Evolutionary conservation across 2,888 invertebrate species (phyloP), one percentile per base, ranked within the genome.

Genomic region (Pecten maximus): DNA sequence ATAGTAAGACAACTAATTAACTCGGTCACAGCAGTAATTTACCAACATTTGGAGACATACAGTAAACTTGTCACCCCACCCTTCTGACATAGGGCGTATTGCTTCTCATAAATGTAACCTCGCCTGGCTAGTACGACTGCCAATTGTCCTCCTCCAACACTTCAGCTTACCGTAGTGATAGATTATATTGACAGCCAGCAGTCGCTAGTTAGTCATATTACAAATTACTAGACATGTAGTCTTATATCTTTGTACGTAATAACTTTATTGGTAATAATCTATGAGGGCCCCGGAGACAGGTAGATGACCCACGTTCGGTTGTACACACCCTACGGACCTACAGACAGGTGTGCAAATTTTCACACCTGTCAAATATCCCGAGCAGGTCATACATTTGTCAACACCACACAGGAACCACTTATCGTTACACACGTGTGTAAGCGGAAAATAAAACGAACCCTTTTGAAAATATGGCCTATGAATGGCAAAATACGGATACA

Each of bases 311-410:
- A 74, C 74, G 74, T 74, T 74, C 35, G 74, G 8, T 12, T 35
- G 74, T 74, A 74, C 74, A 74, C 74, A 74, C 74, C 74, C 74
- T 23, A 74, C 28, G 74, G 74, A 28, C 74, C 28, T 10, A 74
- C n/a, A 74, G 35, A 74, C 74, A 74, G 74, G 74, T 74, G 74
- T 35, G 74, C 74, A 12, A 74, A 28, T 74, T 16, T 74, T 74
- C 74, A 28, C 74, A 74, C 74, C 74, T 74, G 74, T 74, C 74
- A 74, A 28, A 74, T 35, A 74, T 74, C 74, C 28, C 23, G 74
- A 74, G 35, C 74, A 28, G 74, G 74, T 74, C 74, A 74, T 35
- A 60, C 35, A 28, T 35, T 28, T 74, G 74, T 74, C 74, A 74
- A 74, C 74, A 74, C 74, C 35, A 74, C 35, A 28, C 74, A 74